Conservation (phyloP, 2,888 invertebrate species). For the Calameuta pallipes region DNA sequence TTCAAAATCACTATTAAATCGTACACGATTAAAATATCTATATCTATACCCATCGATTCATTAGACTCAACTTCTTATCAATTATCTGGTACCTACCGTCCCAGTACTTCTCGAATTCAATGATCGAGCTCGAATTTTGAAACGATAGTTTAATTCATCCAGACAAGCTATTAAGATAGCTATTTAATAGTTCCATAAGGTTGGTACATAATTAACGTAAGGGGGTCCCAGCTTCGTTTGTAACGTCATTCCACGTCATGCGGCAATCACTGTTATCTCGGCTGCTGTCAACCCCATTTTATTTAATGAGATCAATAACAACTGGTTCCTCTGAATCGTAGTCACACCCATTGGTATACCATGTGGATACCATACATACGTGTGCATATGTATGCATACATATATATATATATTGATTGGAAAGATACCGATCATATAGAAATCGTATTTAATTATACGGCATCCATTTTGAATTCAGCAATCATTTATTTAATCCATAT, state of each 20-base stretch:
- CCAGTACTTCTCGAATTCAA: not conserved
- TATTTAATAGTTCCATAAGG: conserved; percentile 22
- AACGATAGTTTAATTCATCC: conserved; percentile 16
- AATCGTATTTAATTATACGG: not conserved
- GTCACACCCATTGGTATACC: not conserved
- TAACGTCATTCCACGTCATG: conserved; percentile 13
- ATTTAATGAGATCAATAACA: conserved; percentile 18
- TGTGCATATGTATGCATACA: not conserved
- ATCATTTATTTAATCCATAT: not conserved
- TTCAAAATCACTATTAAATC: not conserved
- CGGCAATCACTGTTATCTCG: conserved; percentile 18
- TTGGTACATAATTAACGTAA: conserved; percentile 16
- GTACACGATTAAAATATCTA: not conserved
- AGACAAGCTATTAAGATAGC: conserved; percentile 20
- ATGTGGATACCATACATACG: not conserved
- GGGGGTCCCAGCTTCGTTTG: conserved; percentile 10
- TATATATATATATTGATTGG: not conserved
- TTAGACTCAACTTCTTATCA: not conserved
- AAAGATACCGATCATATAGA: not conserved
- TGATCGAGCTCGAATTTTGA: not conserved
- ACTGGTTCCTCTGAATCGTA: not conserved
- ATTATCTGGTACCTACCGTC: not conserved
- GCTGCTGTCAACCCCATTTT: conserved; percentile 16
- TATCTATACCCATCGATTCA: not conserved
- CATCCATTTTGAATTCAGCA: not conserved